A percentile compares a stretch with the other conserved stretches of the same genome.
phyloP scores from a whole-genome alignment of 2,797 vertebrate genomes.

The Phataginus tricuspis region DNA sequence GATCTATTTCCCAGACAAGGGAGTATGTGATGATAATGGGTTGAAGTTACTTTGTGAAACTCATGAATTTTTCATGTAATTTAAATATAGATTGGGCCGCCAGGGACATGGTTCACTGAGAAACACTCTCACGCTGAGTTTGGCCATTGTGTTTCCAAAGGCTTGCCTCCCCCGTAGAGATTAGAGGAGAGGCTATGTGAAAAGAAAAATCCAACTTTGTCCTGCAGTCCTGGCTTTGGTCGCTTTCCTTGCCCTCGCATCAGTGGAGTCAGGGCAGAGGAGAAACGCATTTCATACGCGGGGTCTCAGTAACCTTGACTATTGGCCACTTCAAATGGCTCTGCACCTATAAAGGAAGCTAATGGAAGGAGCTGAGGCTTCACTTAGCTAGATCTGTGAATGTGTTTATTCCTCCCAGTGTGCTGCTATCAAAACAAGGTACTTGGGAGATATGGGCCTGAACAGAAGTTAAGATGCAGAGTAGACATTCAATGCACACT shows the following conservation, averaged over 20 bases:
- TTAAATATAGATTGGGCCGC: conserved; percentile 38
- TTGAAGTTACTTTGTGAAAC: conserved; percentile 21
- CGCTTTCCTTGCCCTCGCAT: background rate
- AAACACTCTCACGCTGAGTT: background rate
- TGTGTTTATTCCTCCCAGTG: background rate
- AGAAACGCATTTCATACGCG: background rate
- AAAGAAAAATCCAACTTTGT: conserved; percentile 33
- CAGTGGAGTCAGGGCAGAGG: background rate
- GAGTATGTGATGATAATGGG: background rate
- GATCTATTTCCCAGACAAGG: conserved; percentile 11
- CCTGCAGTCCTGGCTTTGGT: background rate
- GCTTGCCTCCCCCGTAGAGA: background rate
- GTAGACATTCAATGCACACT: background rate
- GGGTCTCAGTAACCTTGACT: background rate
- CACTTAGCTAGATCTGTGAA: background rate
- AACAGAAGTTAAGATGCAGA: background rate
- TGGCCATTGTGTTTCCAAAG: background rate
- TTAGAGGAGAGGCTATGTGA: background rate
- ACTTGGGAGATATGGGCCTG: background rate
- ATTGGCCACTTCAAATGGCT: background rate
- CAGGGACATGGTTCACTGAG: background rate
- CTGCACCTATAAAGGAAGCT: background rate
- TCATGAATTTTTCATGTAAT: conserved; percentile 33
- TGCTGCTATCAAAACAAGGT: background rate
- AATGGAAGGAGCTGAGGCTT: background rate